These are phyloP conservation scores for Bhutanitis thaidina DNA, from an alignment of 2,888 invertebrate species.

Conservation along the genomic window DNA sequence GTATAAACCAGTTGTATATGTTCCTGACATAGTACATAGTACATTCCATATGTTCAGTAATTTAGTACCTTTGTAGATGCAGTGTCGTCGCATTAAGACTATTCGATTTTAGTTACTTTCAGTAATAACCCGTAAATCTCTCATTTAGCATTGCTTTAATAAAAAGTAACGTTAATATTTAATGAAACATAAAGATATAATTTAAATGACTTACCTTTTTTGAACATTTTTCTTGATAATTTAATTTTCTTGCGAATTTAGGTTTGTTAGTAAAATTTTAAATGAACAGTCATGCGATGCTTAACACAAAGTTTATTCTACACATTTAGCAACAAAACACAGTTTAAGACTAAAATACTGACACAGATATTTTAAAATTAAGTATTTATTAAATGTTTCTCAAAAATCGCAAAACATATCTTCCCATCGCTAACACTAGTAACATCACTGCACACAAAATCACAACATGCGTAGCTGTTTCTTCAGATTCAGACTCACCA, in stretches of 20 bases:
- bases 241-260: background rate
- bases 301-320: constrained; percentile 37
- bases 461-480: constrained; percentile 71
- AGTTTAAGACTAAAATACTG: constrained; percentile 31
- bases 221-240: too few species aligned
- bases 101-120: too few species aligned
- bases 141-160: too few species aligned
- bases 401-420: constrained; percentile 58
- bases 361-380: constrained; percentile 30
- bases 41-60: too few species aligned
- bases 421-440: constrained; percentile 65
- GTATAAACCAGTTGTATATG: too few species aligned
- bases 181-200: too few species aligned
- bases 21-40: too few species aligned
- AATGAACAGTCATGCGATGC: constrained; percentile 53
- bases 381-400: constrained; percentile 53
- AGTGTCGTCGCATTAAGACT: too few species aligned
- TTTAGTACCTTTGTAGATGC: too few species aligned
- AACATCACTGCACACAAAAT: constrained; percentile 73
- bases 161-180: too few species aligned
- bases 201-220: too few species aligned
- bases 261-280: constrained; percentile 8
- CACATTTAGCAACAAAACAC: constrained; percentile 22
- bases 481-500: constrained; percentile 65
- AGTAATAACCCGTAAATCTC: too few species aligned